phyloP scores from a whole-genome alignment of 2,797 vertebrate species.

The Decapterus maruadsi region DNA sequence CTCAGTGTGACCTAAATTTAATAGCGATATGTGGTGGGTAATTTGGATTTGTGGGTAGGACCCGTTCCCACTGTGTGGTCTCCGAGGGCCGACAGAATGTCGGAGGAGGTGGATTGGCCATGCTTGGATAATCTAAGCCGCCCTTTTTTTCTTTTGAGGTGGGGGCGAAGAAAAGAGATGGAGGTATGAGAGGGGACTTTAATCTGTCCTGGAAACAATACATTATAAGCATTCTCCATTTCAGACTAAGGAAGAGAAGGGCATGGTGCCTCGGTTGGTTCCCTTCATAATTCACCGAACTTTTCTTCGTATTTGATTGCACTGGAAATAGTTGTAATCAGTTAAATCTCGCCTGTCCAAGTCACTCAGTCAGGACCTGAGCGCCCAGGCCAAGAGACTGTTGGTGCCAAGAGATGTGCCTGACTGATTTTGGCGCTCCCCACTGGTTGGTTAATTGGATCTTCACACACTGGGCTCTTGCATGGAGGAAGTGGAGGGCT shows the following conservation, averaged over 20 bases:
- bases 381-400: slow-evolving; percentile 51
- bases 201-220: slow-evolving; percentile 80
- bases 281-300: slow-evolving; percentile 59
- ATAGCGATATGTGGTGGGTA: slow-evolving; percentile 70
- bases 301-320: slow-evolving; percentile 82
- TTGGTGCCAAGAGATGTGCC: slow-evolving; percentile 83
- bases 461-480: slow-evolving; percentile 89
- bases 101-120: slow-evolving; percentile 81
- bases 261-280: slow-evolving; percentile 78
- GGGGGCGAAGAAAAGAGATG: slow-evolving; percentile 34
- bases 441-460: slow-evolving; percentile 95
- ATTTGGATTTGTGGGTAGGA: slow-evolving; percentile 68
- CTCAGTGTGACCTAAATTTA: slow-evolving; percentile 78
- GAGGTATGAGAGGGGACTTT: slow-evolving; percentile 62
- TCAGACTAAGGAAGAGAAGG: slow-evolving; percentile 76
- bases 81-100: slow-evolving; percentile 79
- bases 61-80: slow-evolving; percentile 87
- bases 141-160: slow-evolving; percentile 65
- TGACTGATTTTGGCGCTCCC: slow-evolving; percentile 86
- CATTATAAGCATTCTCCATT: slow-evolving; percentile 80
- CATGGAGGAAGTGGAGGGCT: slow-evolving; percentile 84
- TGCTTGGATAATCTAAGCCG: slow-evolving; percentile 89
- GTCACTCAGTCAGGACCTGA: slow-evolving; percentile 73
- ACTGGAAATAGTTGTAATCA: slow-evolving; percentile 86
- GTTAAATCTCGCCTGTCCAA: slow-evolving; percentile 85